Evolutionary conservation across 2,797 vertebrate species (phyloP).

Genomic region (Scleropages formosus): DNA sequence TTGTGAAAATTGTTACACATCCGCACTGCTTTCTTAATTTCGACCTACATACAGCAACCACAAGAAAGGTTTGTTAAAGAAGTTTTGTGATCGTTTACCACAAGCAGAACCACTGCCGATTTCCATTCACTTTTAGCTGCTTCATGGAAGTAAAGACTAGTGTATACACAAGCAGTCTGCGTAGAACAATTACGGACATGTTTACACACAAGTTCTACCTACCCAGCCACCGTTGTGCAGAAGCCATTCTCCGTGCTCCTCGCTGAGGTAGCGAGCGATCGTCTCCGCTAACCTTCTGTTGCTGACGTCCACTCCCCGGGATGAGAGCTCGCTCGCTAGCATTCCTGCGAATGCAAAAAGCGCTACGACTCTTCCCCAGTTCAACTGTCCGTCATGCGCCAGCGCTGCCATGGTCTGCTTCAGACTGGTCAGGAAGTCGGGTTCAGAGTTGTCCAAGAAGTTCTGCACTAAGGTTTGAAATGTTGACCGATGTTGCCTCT

Average conservation of each 20-base stretch:
- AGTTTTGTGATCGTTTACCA: constrained; percentile 3
- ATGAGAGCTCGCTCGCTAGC: constrained; percentile 62
- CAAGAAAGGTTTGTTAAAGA: constrained; percentile 4
- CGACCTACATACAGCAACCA: background rate
- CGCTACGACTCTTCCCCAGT: constrained; percentile 80
- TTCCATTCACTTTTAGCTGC: too few species aligned
- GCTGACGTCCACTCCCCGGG: constrained; percentile 39
- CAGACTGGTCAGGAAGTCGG: constrained; percentile 61
- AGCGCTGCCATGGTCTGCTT: constrained; percentile 67
- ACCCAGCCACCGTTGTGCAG: constrained; percentile 82
- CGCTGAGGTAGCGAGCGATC: constrained; percentile 73
- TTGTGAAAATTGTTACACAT: background rate
- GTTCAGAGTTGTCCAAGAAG: constrained; percentile 58
- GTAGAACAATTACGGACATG: background rate
- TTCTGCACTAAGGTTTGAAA: constrained; percentile 62
- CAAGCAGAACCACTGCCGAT: too few species aligned
- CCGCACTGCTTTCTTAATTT: too few species aligned
- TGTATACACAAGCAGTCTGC: background rate
- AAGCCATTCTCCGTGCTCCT: constrained; percentile 76
- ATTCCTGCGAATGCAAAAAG: constrained; percentile 79
- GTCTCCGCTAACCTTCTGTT: constrained; percentile 66
- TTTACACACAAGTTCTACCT: constrained; percentile 47
- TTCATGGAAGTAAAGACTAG: too few species aligned
- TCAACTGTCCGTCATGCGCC: constrained; percentile 68
- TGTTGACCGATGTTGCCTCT: constrained; percentile 58